Percentiles rank a stretch among this genome's conserved stretches.
phyloP scores from a whole-genome alignment of 1,140 invertebrate species.

The Gryllus bimaculatus region DNA sequence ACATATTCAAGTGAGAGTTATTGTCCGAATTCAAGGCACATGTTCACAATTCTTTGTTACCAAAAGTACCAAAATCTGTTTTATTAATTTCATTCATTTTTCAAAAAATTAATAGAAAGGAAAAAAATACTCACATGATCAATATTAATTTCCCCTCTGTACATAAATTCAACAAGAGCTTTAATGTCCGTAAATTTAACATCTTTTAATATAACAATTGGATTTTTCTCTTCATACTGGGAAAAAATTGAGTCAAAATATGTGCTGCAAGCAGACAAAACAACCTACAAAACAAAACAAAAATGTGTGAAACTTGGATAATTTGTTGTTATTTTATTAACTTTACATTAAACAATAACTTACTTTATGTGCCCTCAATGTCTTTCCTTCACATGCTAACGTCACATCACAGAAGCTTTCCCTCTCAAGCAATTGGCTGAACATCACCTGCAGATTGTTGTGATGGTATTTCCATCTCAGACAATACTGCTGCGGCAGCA shows the following conservation, averaged over 20 bases:
- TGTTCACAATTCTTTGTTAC: too few species aligned
- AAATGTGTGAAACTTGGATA: slow-evolving; percentile 13
- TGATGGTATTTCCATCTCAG: slow-evolving; percentile 86
- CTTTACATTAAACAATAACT: slow-evolving; percentile 22
- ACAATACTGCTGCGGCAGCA: slow-evolving; percentile 80
- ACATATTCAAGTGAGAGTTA: not conserved
- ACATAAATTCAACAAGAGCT: slow-evolving; percentile 88
- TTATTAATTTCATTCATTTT: not conserved
- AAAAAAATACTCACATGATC: slow-evolving; percentile 62
- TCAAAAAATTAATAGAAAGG: slow-evolving; percentile 8
- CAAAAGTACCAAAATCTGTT: too few species aligned
- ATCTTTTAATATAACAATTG: slow-evolving; percentile 76
- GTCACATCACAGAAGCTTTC: slow-evolving; percentile 87
- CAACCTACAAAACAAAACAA: slow-evolving; percentile 47
- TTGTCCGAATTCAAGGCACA: too few species aligned
- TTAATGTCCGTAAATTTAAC: slow-evolving; percentile 75
- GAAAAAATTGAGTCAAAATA: slow-evolving; percentile 81
- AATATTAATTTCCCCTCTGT: slow-evolving; percentile 90
- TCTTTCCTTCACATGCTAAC: slow-evolving; percentile 78
- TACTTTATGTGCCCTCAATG: slow-evolving; percentile 80
- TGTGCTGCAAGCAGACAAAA: slow-evolving; percentile 71
- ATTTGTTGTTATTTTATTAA: not conserved
- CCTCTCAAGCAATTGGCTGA: slow-evolving; percentile 73
- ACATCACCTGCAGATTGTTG: slow-evolving; percentile 75
- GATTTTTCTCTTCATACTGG: slow-evolving; percentile 78